Percentiles rank a stretch among this genome's conserved stretches.
phyloP scores from a whole-genome alignment of 2,888 invertebrate species.

The Pammene fasciana region DNA sequence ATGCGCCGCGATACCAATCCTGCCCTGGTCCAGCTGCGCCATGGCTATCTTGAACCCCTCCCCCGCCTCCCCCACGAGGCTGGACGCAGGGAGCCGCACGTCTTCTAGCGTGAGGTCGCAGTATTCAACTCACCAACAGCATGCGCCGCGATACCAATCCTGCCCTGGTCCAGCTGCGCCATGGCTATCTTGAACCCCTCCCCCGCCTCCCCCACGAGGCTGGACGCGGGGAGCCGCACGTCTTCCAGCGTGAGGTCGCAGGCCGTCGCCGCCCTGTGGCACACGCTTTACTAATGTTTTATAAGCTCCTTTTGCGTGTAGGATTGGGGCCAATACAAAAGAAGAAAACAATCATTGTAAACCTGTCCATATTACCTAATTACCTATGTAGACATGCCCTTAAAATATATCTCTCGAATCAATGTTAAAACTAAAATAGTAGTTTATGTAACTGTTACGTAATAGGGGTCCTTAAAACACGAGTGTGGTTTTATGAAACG shows the following conservation, averaged over 20 bases:
- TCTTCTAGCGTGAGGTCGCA: constrained; percentile 76
- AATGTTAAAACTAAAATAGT: no score
- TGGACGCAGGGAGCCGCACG: constrained; percentile 81
- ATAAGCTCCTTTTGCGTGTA: constrained; percentile 52
- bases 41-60: constrained; percentile 84
- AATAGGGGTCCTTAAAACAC: no score
- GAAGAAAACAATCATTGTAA: neutral
- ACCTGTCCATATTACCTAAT: no score
- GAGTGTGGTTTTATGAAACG: no score
- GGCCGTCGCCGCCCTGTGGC: constrained; percentile 85
- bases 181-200: constrained; percentile 90
- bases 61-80: constrained; percentile 82
- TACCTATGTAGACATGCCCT: no score
- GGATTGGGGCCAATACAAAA: constrained; percentile 30
- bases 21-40: constrained; percentile 31
- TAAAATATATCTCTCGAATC: no score
- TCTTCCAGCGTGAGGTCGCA: constrained; percentile 87
- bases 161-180: constrained; percentile 86
- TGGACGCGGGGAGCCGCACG: constrained; percentile 82
- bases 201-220: constrained; percentile 82
- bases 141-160: constrained; percentile 90
- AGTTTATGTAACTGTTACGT: no score
- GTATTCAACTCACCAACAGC: constrained; percentile 83
- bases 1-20: constrained; percentile 84
- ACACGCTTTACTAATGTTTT: constrained; percentile 56